Conservation (phyloP, 2,888 invertebrate species). For the Yponomeuta cagnagella region DNA sequence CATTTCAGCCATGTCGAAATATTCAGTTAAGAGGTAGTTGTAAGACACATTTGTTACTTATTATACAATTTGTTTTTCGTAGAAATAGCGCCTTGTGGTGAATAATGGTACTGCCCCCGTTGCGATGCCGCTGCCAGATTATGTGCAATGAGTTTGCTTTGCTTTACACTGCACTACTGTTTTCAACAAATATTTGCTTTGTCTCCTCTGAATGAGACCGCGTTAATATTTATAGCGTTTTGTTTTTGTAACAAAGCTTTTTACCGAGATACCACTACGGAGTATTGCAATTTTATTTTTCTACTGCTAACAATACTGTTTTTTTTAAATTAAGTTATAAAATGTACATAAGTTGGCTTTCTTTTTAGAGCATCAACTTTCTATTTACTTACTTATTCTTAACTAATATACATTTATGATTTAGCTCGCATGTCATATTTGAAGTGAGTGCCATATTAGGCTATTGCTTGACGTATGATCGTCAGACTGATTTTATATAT, state of each 20-base stretch:
- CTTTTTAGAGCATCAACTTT: too few species aligned
- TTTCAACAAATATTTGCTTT: conserved; percentile 14
- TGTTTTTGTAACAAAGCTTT: neutral
- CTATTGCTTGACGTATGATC: too few species aligned
- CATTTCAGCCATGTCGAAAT: too few species aligned
- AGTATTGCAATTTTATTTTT: neutral
- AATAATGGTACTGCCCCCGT: conserved; percentile 41
- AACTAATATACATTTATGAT: too few species aligned
- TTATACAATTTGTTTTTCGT: conserved; percentile 59
- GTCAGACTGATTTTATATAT: too few species aligned
- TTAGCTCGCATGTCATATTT: too few species aligned
- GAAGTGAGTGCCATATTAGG: too few species aligned
- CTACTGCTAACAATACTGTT: too few species aligned
- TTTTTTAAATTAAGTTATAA: too few species aligned
- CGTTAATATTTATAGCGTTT: conserved; percentile 3
- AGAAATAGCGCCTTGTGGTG: conserved; percentile 41
- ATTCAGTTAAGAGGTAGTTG: conserved; percentile 54
- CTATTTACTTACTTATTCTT: too few species aligned
- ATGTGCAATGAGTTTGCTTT: conserved; percentile 57
- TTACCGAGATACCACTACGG: neutral
- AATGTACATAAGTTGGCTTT: too few species aligned
- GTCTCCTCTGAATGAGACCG: conserved; percentile 11
- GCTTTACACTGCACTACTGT: conserved; percentile 21
- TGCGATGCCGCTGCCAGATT: conserved; percentile 40
- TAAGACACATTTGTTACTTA: conserved; percentile 42